phyloP scores from a whole-genome alignment of 2,797 vertebrate genomes.

The Sebastes taczanowskii region DNA sequence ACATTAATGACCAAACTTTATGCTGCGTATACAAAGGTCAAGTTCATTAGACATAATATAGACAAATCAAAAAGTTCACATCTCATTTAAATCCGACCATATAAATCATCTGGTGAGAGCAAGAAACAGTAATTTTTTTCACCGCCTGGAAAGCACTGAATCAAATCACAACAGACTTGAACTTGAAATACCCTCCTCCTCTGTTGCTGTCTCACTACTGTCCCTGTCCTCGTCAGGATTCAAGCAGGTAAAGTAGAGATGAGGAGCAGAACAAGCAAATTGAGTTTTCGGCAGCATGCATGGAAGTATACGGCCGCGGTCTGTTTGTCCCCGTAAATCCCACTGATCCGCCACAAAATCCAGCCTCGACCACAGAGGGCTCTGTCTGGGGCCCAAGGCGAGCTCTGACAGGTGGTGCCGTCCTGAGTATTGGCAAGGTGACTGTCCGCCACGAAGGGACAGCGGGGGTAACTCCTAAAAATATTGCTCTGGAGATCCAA shows the following conservation, averaged over 20 bases:
- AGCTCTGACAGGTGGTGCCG: conserved; percentile 65
- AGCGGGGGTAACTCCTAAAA: conserved; percentile 63
- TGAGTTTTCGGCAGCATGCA: conserved; percentile 50
- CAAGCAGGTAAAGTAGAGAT: conserved; percentile 51
- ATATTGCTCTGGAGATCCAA: conserved; percentile 56
- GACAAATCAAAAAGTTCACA: conserved; percentile 6
- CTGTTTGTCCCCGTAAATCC: conserved; percentile 74
- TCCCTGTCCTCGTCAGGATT: conserved; percentile 46
- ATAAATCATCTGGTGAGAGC: background rate
- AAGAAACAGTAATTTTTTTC: background rate
- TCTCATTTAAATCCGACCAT: background rate
- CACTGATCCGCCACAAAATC: conserved; percentile 77
- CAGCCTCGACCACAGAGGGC: conserved; percentile 66
- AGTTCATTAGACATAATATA: conserved; percentile 30
- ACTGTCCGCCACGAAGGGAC: conserved; percentile 66
- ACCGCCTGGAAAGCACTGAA: conserved; percentile 4
- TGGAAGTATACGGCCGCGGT: conserved; percentile 58
- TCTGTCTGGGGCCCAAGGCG: conserved; percentile 65
- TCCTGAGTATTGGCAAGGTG: conserved; percentile 74
- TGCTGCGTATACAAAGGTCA: conserved; percentile 46
- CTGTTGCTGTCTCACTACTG: conserved; percentile 15
- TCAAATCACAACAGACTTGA: conserved; percentile 27
- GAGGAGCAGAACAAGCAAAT: conserved; percentile 51
- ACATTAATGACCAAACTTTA: conserved; percentile 31
- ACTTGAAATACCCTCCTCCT: conserved; percentile 37